These are phyloP conservation scores for Nymphalis urticae DNA, from an alignment of 2,888 invertebrate species.

Conservation along the genomic window DNA sequence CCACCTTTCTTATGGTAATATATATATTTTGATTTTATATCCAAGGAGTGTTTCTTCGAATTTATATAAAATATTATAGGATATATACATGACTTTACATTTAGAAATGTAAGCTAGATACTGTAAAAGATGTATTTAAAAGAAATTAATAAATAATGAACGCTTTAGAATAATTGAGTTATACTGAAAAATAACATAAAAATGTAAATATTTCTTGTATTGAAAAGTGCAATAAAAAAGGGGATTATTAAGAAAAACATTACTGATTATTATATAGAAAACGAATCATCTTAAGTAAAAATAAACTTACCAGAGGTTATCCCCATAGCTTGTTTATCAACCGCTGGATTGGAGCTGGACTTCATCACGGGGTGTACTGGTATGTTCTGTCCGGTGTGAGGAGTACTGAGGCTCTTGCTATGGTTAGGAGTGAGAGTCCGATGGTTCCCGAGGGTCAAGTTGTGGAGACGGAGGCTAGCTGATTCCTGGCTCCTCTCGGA, in stretches of 20 bases:
- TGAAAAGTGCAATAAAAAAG: background rate
- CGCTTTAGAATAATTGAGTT: too few species aligned
- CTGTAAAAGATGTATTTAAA: too few species aligned
- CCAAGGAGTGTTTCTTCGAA: too few species aligned
- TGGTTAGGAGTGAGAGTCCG: constrained; percentile 65
- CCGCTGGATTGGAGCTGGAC: constrained; percentile 76
- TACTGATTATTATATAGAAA: background rate
- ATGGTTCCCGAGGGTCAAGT: constrained; percentile 51
- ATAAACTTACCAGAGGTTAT: constrained; percentile 64
- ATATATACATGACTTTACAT: too few species aligned
- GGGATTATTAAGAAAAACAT: background rate
- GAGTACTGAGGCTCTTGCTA: constrained; percentile 72
- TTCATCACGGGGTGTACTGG: constrained; percentile 76
- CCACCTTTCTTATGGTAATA: too few species aligned
- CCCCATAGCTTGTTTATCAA: constrained; percentile 78
- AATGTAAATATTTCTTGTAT: too few species aligned
- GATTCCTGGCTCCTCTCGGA: constrained; percentile 70
- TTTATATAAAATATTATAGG: too few species aligned
- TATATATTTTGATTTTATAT: too few species aligned
- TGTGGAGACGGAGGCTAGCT: constrained; percentile 54
- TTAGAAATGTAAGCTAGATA: too few species aligned
- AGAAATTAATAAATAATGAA: too few species aligned
- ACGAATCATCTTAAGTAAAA: background rate
- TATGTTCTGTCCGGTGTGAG: constrained; percentile 69
- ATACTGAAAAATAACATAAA: too few species aligned